Base-by-base conservation (phyloP, 2,113 vertebrate genomes). In the Hyla sarda region DNA sequence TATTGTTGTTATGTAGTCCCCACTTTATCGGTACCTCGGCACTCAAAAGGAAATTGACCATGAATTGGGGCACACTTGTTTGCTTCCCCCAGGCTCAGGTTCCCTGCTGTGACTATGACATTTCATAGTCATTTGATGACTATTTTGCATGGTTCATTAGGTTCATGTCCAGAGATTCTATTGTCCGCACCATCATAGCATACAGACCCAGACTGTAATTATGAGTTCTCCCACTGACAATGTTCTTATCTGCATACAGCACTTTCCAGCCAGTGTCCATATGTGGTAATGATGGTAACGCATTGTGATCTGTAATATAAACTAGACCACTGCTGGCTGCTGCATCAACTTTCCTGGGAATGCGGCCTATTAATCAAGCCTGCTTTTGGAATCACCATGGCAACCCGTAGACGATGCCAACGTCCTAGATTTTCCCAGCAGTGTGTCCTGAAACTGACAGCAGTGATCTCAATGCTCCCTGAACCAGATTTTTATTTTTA, bases 401-500 rank as follows among this genome's bases (percentile, higher is more conserved):
- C 91, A 92, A 93, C 93, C 84, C 56, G 80, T 4, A 65, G 90
- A 92, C 89, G 93, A 92, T 91, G 90, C 90, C 90, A 85, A 0
- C 89, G 90, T 89, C 92, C 93, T 91, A 91, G 88, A 91, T 93
- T 92, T 86, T 88, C 89, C 88, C 91, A 89, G 88, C 87, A 89
- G 88, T 88, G 89, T 92, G 90, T 92, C 91, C 91, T 92, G 89
- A 87, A 91, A 87, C 89, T 93, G 93, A 93, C 93, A 93, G 90
- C 89, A 84, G 88, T 92, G 92, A 93, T 92, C 89, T 90, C 88
- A 92, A 93, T 93, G 93, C 92, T 93, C 91, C 92, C 91, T 93
- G 93, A 93, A 92, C 93, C 92, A 89, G 90, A 92, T 91, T 90
- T 90, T 89, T 89, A 88, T 90, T 88, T 90, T 91, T 90, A 88